Base-by-base conservation (phyloP, 2,113 vertebrate species). In the Hydropotes inermis region DNA sequence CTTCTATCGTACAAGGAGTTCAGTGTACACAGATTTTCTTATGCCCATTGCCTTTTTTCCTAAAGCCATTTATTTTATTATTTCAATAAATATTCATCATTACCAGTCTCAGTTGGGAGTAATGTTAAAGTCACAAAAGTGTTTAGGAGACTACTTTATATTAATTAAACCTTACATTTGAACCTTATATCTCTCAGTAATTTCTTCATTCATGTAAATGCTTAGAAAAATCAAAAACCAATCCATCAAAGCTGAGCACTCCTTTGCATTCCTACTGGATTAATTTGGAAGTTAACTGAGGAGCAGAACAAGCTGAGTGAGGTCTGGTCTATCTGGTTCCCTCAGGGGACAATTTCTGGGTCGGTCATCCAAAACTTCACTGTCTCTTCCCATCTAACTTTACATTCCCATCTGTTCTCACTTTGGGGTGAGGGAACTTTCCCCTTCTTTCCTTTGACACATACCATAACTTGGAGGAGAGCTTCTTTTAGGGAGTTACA, bases 321-420 rank as follows among this genome's bases (percentile, higher is more conserved):
- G 57, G 47, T 94, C 90, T 86, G 74, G 36, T 90, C 0, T 47
- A 39, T 87, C 78, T 96, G 93, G 61, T 55, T 76, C 19, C 27
- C 94, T 89, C 33, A 28, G 55, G 90, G 81, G 84, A 88, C 36
- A 70, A 93, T 91, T 93, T 89, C 74, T 85, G 54, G 67, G 55
- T 95, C 19, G 7, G 50, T 74, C 88, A 91, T 94, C 93, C 85
- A 91, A n/a, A 79, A 67, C 82, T 54, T 30, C 88, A 33, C 88
- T 96, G 91, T 98, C 95, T 98, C 86, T 93, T 89, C 84, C 6
- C 90, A 93, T 97, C 93, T 86, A 45, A 86, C 87, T 96, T 95
- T 96, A 94, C 67, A 89, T 97, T 94, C 79, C 79, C 97, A 97
- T 98, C 94, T 98, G 98, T 97, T 98, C 96, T 96, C 86, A 97